Evolutionary conservation across 2,888 invertebrate genomes (phyloP).

Genomic region (Hirudinaria manillensis): DNA sequence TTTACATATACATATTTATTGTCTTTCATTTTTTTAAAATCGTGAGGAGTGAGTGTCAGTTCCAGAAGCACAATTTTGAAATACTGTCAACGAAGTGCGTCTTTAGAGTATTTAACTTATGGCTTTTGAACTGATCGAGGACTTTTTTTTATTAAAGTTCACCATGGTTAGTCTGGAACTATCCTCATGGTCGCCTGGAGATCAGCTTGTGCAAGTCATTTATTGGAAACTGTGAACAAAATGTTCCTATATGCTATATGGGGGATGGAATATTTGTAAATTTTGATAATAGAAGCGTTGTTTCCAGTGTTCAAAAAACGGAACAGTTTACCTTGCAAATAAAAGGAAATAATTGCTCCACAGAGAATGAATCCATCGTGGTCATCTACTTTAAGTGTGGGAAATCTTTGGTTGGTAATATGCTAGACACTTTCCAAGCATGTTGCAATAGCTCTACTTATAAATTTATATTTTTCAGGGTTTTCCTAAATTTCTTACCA

Average conservation of each 20-base stretch:
- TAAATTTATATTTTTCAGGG: conserved; percentile 2
- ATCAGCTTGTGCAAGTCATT: background rate
- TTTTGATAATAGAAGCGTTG: too few relatives aligned
- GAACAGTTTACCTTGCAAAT: background rate
- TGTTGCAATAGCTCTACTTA: background rate
- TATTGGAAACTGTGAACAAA: background rate
- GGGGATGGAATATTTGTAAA: background rate
- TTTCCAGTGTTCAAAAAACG: too few relatives aligned
- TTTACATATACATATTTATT: too few relatives aligned
- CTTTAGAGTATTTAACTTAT: too few relatives aligned
- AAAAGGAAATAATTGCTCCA: background rate
- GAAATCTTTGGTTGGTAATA: background rate
- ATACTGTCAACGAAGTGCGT: too few relatives aligned
- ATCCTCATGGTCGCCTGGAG: background rate
- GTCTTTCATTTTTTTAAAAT: too few relatives aligned
- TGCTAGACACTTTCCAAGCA: background rate
- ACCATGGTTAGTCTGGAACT: conserved; percentile 1
- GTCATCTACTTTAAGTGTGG: background rate
- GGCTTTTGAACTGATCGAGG: too few relatives aligned
- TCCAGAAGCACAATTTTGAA: too few relatives aligned
- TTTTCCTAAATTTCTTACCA: background rate
- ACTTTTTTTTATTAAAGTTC: background rate
- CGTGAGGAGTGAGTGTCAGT: too few relatives aligned
- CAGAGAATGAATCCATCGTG: background rate
- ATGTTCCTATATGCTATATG: background rate